phyloP scores from a whole-genome alignment of 2,113 vertebrate genomes.

The Manacus vitellinus region DNA sequence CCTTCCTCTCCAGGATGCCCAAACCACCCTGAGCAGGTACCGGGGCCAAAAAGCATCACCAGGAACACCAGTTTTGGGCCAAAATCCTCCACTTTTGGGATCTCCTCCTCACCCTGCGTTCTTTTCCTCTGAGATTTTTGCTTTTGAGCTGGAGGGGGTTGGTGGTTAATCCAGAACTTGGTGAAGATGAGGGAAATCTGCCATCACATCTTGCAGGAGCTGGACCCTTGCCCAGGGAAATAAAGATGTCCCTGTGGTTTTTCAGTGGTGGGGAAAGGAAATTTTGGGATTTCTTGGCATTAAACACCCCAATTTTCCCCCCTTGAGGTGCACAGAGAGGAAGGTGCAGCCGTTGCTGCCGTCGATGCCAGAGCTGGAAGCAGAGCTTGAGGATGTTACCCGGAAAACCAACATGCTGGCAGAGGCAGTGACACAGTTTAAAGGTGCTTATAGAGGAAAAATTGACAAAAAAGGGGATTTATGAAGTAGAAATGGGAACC shows the following conservation, averaged over 20 bases:
- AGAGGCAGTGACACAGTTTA: neutral
- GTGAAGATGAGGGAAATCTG: neutral
- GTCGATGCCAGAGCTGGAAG: neutral
- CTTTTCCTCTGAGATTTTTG: neutral
- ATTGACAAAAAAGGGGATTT: neutral
- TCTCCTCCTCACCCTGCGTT: neutral
- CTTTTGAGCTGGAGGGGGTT: neutral
- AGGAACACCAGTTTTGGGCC: neutral
- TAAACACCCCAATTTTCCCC: neutral
- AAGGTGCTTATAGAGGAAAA: neutral
- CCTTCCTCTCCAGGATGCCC: neutral
- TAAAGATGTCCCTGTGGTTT: neutral
- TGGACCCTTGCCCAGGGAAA: neutral
- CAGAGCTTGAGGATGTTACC: neutral
- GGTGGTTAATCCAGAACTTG: neutral
- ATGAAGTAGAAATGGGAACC: neutral
- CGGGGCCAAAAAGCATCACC: neutral
- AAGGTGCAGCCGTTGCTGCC: rapidly evolving
- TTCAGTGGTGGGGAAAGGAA: neutral
- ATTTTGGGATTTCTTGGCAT: neutral
- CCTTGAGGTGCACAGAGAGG: neutral
- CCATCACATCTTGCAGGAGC: too few species aligned
- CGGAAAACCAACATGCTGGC: rapidly evolving
- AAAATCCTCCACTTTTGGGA: rapidly evolving
- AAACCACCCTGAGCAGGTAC: neutral